phyloP scores from a whole-genome alignment of 1,140 invertebrate species.

The Nilaparvata lugens region DNA sequence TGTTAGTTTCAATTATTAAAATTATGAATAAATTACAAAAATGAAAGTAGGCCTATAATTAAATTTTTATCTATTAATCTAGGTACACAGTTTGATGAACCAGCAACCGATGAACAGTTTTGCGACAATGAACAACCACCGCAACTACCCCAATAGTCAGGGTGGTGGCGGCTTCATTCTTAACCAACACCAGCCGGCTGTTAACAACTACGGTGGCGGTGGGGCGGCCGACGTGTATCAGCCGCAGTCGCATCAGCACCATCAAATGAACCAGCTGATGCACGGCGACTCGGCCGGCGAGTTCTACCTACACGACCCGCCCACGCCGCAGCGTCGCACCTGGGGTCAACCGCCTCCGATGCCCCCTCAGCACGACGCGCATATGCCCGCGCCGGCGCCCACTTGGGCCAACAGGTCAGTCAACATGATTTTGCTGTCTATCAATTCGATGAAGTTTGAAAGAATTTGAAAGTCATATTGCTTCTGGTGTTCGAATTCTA shows the following conservation, averaged over 20 bases:
- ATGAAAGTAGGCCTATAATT: neutral
- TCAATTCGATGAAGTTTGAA: no score
- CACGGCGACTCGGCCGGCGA: slow-evolving; percentile 12
- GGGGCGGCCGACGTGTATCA: slow-evolving; percentile 21
- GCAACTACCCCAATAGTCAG: neutral
- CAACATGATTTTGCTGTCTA: no score
- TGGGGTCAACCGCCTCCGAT: slow-evolving; percentile 18
- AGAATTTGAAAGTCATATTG: no score
- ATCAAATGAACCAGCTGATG: slow-evolving; percentile 46
- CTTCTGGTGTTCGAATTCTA: no score
- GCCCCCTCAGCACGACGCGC: no score
- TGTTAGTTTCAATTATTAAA: no score
- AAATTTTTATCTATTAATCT: neutral
- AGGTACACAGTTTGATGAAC: slow-evolving; percentile 18
- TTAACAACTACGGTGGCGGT: neutral
- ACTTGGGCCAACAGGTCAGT: slow-evolving; percentile 13
- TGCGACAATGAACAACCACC: slow-evolving; percentile 3
- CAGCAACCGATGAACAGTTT: slow-evolving; percentile 6
- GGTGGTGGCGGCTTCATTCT: slow-evolving; percentile 7
- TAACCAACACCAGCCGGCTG: neutral
- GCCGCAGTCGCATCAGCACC: slow-evolving; percentile 32
- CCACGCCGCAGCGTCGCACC: slow-evolving; percentile 10
- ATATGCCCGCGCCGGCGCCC: neutral
- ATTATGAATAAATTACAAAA: neutral
- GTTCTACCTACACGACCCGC: slow-evolving; percentile 24